Evolutionary conservation across 2,113 vertebrate genomes (phyloP).

Genomic region (Anolis sagrei): DNA sequence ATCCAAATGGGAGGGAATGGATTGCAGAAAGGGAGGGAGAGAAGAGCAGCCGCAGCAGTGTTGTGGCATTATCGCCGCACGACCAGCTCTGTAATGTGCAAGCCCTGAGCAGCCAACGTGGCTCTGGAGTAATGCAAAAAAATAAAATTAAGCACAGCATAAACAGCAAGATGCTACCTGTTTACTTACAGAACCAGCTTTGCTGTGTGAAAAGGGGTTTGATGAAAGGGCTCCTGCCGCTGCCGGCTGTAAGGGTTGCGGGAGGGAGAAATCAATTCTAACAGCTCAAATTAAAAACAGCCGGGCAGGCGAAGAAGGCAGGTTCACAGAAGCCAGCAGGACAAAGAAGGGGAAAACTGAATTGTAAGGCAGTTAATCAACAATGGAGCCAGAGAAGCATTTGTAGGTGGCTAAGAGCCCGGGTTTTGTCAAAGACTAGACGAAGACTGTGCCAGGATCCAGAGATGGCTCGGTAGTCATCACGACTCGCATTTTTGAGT

Average conservation of each 20-base stretch:
- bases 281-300: background rate
- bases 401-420: background rate
- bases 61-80: background rate
- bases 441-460: background rate
- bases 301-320: background rate
- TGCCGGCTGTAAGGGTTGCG: too few relatives aligned
- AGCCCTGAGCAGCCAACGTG: background rate
- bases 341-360: background rate
- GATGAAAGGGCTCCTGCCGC: background rate
- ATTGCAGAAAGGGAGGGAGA: background rate
- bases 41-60: background rate
- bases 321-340: background rate
- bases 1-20: background rate
- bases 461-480: accelerated
- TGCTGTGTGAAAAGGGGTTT: background rate
- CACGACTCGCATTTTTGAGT: background rate
- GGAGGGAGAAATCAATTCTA: background rate
- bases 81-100: slow-evolving; percentile 1
- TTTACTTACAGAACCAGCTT: background rate
- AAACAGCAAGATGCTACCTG: slow-evolving; percentile 5
- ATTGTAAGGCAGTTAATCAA: background rate
- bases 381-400: background rate
- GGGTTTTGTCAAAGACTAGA: too few relatives aligned
- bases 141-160: slow-evolving; percentile 10
- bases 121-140: slow-evolving; percentile 14